phyloP scores from a whole-genome alignment of 30 jellyfish, hydroid and myxozoan species.

The Aurelia aurita complex sp. Pacific region DNA sequence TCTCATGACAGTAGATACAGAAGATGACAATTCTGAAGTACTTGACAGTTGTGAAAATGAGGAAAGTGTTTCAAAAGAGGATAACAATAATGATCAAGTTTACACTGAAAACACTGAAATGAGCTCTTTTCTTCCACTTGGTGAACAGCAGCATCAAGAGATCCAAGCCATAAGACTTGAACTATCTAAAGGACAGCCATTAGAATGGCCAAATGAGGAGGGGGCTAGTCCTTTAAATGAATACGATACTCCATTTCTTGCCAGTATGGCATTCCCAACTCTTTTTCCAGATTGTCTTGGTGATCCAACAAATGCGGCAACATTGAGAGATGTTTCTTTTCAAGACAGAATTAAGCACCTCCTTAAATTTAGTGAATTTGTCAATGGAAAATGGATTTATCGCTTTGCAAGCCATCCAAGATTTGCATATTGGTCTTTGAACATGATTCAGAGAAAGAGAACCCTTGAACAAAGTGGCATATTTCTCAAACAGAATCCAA shows the following conservation, averaged over 20 bases:
- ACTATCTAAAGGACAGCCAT: neutral
- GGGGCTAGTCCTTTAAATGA: no score
- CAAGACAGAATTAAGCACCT: no score
- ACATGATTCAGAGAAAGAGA: constrained; percentile 1
- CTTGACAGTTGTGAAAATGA: neutral
- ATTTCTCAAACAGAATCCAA: constrained; percentile 21
- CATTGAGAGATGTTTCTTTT: no score
- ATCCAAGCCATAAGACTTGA: neutral
- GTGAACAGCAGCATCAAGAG: neutral
- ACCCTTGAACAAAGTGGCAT: neutral
- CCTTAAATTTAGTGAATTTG: no score
- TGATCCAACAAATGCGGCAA: no score
- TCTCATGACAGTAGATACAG: neutral
- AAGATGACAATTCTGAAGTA: neutral
- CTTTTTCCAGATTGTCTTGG: no score
- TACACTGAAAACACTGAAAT: neutral
- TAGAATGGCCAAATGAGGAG: no score
- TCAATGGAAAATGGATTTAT: no score
- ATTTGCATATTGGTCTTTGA: constrained; percentile 22
- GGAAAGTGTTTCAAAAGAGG: neutral
- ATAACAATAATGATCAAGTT: neutral
- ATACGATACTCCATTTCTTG: no score
- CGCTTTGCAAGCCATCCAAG: neutral
- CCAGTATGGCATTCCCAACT: no score
- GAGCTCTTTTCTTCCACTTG: neutral